Evolutionary conservation across 2,888 invertebrate genomes (phyloP), one percentile per base, ranked within the genome.

Genomic region (Cephus spinipes): DNA sequence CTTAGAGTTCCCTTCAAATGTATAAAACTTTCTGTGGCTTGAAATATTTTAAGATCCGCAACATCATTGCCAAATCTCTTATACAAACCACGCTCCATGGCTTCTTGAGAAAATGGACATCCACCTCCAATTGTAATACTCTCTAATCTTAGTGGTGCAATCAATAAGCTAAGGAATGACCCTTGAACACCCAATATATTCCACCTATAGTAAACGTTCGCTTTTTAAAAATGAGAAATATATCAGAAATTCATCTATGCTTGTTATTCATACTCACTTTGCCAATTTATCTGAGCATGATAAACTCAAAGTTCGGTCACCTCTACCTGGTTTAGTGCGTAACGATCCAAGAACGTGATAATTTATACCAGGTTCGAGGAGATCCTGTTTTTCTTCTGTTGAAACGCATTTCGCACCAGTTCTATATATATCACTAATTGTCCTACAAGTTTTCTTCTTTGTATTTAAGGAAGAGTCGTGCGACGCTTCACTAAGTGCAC

Each of bases 231-330:
- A 23, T 73, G 31, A 76, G 11, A 23, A 68, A 32, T 36, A 68
- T 35, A 31, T 77, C 55, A 40, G 34, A 73, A 40, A 73, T 3
- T 69, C 4, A 23, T 36, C 3, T 30, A 36, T 33, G 12, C 30
- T 30, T 4, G 12, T 36, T 36, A 12, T 12, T 76, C 12, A 11
- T 77, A 79, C 83, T 81, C 84, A 91, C 91, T 90, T 91, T 3
- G 97, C 95, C 23, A 99, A 92, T 93, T 99, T 99, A 92, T 99
- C 98, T 91, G 98, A 98, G 91, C 98, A 99, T 0, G 98, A 98
- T 86, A 98, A 95, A 12, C 98, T 98, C 71, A 96, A 90, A 0
- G 98, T 98, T 74, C 95, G 95, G 89, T 97, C 96, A 0, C 98
- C 98, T 87, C 98, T 93, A 0, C 98, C 98, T 36, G 98, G 98